phyloP scores from a whole-genome alignment of 2,888 invertebrate genomes.

The Acanthopleura granulata region DNA sequence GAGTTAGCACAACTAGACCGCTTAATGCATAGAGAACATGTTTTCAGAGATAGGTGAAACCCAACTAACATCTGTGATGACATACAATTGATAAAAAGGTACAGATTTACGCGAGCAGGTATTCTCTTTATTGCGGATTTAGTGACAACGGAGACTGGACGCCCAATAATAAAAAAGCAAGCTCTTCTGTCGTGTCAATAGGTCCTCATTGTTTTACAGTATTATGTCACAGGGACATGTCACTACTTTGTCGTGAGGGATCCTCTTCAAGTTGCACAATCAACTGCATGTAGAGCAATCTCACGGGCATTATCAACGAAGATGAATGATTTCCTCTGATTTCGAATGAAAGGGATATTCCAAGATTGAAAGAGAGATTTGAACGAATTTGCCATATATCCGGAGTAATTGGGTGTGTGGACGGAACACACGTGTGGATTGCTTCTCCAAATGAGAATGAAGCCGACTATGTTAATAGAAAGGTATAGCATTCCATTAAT shows the following conservation, averaged over 20 bases:
- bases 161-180: constrained; percentile 11
- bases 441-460: constrained; percentile 30
- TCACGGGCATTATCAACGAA: constrained; percentile 1
- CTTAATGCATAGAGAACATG: no score
- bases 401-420: constrained; percentile 41
- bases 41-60: no score
- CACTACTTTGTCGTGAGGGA: constrained; percentile 16
- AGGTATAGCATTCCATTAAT: constrained; percentile 44
- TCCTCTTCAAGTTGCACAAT: constrained; percentile 18
- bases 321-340: constrained; percentile 22
- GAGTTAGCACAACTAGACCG: no score
- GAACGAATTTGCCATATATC: constrained; percentile 33
- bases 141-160: background rate
- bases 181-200: constrained; percentile 13
- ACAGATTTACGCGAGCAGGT: no score
- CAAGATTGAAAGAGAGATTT: constrained; percentile 14
- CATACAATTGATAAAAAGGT: no score
- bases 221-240: constrained; percentile 18
- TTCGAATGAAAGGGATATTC: constrained; percentile 15
- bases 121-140: no score
- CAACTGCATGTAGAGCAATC: constrained; percentile 19
- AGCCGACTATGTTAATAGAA: constrained; percentile 34
- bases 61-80: no score
- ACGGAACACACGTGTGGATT: constrained; percentile 43
- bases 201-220: constrained; percentile 11